Evolutionary conservation across 2,113 vertebrate genomes (phyloP), one percentile per base, ranked within the genome.

Genomic region (Dasypus novemcinctus): DNA sequence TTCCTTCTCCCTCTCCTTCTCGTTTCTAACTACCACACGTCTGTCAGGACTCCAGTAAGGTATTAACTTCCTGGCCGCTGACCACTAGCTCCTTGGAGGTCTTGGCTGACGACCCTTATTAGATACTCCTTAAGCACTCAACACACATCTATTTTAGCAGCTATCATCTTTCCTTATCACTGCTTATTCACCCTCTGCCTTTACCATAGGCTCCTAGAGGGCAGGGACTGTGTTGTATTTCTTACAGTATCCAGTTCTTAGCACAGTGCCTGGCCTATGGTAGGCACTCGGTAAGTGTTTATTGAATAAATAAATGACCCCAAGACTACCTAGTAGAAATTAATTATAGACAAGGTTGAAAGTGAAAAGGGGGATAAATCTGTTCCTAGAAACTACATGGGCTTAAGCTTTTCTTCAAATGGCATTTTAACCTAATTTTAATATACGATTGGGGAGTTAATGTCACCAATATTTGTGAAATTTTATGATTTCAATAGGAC

Each of bases 371-470:
- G 59, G 86, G 88, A 87, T 93, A 82, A 54, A 91, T 91, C 49
- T 85, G 36, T 89, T 82, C 85, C 93, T 84, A 96, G 79, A 91
- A 57, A 95, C 29, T 78, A 18, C 33, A n/a, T 91, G 95, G 92
- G 91, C 92, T 94, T 86, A 94, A 92, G 66, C 89, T 31, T 94
- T 92, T 95, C 68, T 94, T 95, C 88, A 95, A 96, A 88, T 79
- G 96, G 74, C 94, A 88, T 93, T 96, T 97, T 86, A 78, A 91
- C 64, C 91, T 93, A 94, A 94, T 92, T 96, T 96, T 95, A 96
- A 84, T 90, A 87, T 49, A 78, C 57, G 81, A 79, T 83, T 85
- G 61, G 52, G 68, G 68, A 88, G 27, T 88, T 94, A 86, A 94
- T 94, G 78, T 71, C 85, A 95, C 63, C 71, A 57, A 87, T 86